Evolutionary conservation across 2,888 invertebrate genomes (phyloP), one percentile per base, ranked within the genome.

Genomic region (Minunthozetes semirufus): DNA sequence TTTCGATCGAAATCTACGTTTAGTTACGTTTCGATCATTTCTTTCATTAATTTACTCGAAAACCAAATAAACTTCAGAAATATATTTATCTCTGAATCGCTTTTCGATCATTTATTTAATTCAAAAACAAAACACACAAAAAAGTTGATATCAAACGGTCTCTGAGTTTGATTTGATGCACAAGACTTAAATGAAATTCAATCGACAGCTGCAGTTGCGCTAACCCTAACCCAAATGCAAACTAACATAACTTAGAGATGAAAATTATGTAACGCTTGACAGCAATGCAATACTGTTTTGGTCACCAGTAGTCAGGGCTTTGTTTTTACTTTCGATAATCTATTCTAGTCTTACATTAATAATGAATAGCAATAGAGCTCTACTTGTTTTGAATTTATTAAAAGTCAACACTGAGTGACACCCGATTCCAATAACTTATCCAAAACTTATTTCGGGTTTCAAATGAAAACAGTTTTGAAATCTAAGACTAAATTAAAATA

Each of bases 191-290:
- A 38, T 22, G 19, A 68, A 42, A 68, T 42, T 68, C 33, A 68
- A 68, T 42, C 22, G 68, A 68, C 68, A 68, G 68, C 68, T 68
- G 68, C 68, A 42, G 38, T 68, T 68, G 68, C 46, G 68, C 42
- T 42, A 42, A 38, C 42, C 42, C 38, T n/a, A 29, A 68, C 68
- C 19, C 19, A 19, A 27, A 56, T 56, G n/a, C 50, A 42, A 42
- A 42, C 42, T 42, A 42, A 42, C 42, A 50, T 50, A 56, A 25
- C 56, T 56, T 9, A 22, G 56, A 56, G 22, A 56, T 56, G 19
- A 42, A 6, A 68, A 15, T 38, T 59, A 63, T 63, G 63, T 19
- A 38, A 63, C 63, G 63, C 17, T 63, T 33, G 33, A 61, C 13
- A 29, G 17, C 27, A 29, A 19, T 53, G n/a, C n/a, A 53, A 6